Evolutionary conservation across 2,113 vertebrate species (phyloP), one percentile per base, ranked within the genome.

Genomic region (Lampris incognitus): DNA sequence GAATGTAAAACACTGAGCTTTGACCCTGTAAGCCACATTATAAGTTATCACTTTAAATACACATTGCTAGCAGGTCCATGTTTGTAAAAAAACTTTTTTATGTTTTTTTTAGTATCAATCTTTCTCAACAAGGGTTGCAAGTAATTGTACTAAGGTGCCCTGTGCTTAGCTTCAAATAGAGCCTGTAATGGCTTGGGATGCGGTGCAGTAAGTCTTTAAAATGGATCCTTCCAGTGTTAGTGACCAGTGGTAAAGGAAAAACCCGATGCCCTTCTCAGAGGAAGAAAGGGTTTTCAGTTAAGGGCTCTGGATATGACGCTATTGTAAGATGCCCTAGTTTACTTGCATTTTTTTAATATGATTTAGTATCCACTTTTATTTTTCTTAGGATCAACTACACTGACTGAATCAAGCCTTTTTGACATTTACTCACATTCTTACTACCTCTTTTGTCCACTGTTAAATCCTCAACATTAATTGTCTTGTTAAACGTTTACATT

Each of bases 1-100:
- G 74, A 75, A 50, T 65, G 8, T 59, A 66, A 8, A 48, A 63
- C 48, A 9, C 41, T 56, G 51, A 51, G 24, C n/a, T 24, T 6
- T 52, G 56, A 62, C 60, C 37, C 58, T 68, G 61, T 62, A 4
- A 82, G 63, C 64, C 44, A 68, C 48, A 39, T 13, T 59, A 60
- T 1, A 55, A 82, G 49, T 74, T 38, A 54, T 68, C 41, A 1
- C 57, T 39, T 58, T 55, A 5, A 2, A 67, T 46, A 60, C 11
- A 24, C 44, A 57, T 55, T 76, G 37, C 7, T 9, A 39, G 6
- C 50, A 37, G 9, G 44, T 66, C 66, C 24, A 36, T 44, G 37
- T 7, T 24, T 24, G 24, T 24, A 24, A 24, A 24, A 24, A n/a
- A 42, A 38, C 40, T 48, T 78, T 39, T 66, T 13, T 41, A 59